Evolutionary conservation across 2,797 vertebrate genomes (phyloP), one percentile per base, ranked within the genome.

Genomic region (Coccyzus lansbergi): DNA sequence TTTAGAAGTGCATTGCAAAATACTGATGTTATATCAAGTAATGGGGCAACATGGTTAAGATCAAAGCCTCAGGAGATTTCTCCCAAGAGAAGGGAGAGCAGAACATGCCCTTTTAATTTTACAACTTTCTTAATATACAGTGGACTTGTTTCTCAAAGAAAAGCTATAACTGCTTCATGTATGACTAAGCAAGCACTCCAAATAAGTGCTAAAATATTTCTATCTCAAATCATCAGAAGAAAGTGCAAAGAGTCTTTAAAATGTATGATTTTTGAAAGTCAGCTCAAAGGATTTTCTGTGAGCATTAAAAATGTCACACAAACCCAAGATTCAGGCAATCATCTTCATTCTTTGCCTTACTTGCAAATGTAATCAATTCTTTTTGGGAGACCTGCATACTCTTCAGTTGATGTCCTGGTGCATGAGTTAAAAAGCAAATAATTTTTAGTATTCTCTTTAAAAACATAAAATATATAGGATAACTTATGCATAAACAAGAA

Each of bases 41-140:
- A 82, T 40, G 63, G 42, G 63, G 36, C 40, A 93, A 51, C 29
- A 88, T 15, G 40, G 18, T 31, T 82, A 82, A 90, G 83, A 93
- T 94, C 69, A 86, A 93, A 90, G 40, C 65, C 56, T 74, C 44
- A 60, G 56, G 12, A 79, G 38, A 83, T 92, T 92, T 94, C 31
- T 96, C 80, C 67, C 86, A 68, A 42, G 67, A 86, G 86, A 88
- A 76, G 26, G 48, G 88, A 52, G 10, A 82, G 9, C 10, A 60
- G 59, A 90, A 60, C 15, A 59, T 38, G 36, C 40, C 19, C 38
- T 88, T 84, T 77, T 68, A 62, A 94, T 95, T 94, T 88, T 88
- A n/a, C 28, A 80, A 38, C 38, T 91, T 86, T 77, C 17, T 87
- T 75, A 49, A 44, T 67, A 64, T 31, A 6, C 40, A 67, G 18